Percentiles rank a stretch among this genome's conserved stretches.
Evolutionary conservation across 2,113 vertebrate genomes (phyloP).

Genomic region (Sinocyclocheilus grahami): DNA sequence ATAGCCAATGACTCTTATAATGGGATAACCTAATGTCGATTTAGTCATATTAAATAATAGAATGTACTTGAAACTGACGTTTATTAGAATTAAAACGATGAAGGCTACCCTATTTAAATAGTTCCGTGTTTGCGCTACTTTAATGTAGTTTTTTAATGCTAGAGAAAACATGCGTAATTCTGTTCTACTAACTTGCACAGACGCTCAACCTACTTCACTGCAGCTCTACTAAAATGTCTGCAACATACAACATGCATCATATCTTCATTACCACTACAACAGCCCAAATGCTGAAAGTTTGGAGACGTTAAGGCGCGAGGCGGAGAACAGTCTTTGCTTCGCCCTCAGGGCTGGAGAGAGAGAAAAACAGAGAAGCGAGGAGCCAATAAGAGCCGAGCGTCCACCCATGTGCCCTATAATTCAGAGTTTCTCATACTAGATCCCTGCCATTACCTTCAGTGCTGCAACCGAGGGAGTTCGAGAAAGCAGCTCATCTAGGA

Average conservation of each 20-base stretch:
- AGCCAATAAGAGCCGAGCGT: conserved; percentile 89
- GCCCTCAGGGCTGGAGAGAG: conserved; percentile 77
- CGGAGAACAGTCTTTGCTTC: conserved; percentile 50
- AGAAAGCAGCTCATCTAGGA: conserved; percentile 60
- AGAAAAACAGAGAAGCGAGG: conserved; percentile 42
- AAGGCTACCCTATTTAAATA: neutral
- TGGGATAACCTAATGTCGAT: neutral
- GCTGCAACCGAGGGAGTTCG: conserved; percentile 64
- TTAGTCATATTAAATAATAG: neutral
- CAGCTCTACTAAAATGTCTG: too few relatives aligned
- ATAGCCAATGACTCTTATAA: neutral
- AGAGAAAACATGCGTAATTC: neutral
- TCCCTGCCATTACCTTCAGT: conserved; percentile 69
- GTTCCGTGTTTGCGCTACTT: neutral
- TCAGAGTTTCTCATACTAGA: conserved; percentile 80
- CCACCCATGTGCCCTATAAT: conserved; percentile 86
- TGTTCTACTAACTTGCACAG: neutral
- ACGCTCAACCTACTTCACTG: neutral
- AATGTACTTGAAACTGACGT: neutral
- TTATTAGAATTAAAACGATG: neutral
- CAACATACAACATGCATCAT: too few relatives aligned
- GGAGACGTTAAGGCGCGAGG: conserved; percentile 16
- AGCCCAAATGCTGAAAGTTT: neutral
- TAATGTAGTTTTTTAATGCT: neutral
- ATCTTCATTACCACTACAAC: neutral